Percentiles rank a stretch among this genome's conserved stretches.
phyloP scores from a whole-genome alignment of 2,888 invertebrate genomes.

The Helicoverpa assulta region DNA sequence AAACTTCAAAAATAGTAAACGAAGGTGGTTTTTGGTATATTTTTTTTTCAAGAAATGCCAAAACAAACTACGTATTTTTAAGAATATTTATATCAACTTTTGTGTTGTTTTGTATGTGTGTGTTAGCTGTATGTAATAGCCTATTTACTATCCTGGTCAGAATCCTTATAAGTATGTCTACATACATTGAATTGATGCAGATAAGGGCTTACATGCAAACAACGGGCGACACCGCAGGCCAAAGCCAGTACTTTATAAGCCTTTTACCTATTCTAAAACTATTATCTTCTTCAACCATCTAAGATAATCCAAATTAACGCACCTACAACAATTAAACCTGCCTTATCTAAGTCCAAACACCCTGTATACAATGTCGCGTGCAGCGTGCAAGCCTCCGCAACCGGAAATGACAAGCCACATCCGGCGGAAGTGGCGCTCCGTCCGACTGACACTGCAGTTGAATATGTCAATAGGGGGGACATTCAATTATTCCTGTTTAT shows the following conservation, averaged over 20 bases:
- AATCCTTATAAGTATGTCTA: no score
- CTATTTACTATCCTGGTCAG: no score
- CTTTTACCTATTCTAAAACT: background rate
- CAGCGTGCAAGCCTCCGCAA: slow-evolving; percentile 62
- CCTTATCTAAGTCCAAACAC: slow-evolving; percentile 37
- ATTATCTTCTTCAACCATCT: background rate
- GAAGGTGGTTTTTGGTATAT: no score
- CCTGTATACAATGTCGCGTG: slow-evolving; percentile 61
- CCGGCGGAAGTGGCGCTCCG: slow-evolving; percentile 72
- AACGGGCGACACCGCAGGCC: background rate
- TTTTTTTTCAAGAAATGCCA: no score
- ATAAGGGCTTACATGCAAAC: background rate
- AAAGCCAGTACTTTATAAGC: background rate
- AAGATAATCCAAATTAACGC: slow-evolving; percentile 31
- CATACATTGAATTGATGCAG: no score
- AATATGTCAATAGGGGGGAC: slow-evolving; percentile 61
- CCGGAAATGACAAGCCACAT: slow-evolving; percentile 69
- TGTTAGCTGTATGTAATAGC: no score
- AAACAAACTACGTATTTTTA: no score
- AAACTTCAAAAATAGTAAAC: no score
- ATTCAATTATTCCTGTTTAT: slow-evolving; percentile 50
- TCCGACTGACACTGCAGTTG: slow-evolving; percentile 57
- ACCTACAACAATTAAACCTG: slow-evolving; percentile 46
- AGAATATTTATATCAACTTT: no score
- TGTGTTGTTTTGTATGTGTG: no score